phyloP scores from a whole-genome alignment of 1,140 invertebrate species.

The Nilaparvata lugens region DNA sequence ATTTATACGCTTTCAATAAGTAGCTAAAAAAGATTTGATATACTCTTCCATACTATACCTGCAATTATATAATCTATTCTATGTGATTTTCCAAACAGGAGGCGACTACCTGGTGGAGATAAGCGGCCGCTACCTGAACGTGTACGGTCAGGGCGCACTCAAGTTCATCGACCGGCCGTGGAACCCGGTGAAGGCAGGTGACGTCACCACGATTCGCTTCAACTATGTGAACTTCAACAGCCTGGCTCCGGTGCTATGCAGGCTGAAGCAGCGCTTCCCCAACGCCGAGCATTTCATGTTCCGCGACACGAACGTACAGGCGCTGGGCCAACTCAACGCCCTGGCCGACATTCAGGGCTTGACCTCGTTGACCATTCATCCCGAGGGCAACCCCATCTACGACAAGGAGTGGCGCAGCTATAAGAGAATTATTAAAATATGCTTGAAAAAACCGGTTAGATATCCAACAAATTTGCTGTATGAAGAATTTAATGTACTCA shows the following conservation, averaged over 20 bases:
- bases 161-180: constrained; percentile 74
- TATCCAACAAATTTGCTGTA: too few relatives aligned
- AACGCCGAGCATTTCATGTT: constrained; percentile 75
- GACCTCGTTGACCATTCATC: constrained; percentile 61
- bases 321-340: constrained; percentile 79
- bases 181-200: constrained; percentile 61
- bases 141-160: constrained; percentile 80
- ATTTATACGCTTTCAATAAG: not conserved
- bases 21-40: constrained; percentile 10
- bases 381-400: constrained; percentile 76
- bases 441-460: too few relatives aligned
- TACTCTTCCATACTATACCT: too few relatives aligned
- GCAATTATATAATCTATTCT: not conserved
- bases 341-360: constrained; percentile 77
- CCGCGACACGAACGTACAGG: constrained; percentile 78
- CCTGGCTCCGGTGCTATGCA: constrained; percentile 63
- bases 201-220: constrained; percentile 73
- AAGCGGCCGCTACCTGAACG: constrained; percentile 70
- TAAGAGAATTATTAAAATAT: too few relatives aligned
- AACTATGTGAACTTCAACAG: constrained; percentile 86
- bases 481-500: too few relatives aligned
- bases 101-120: constrained; percentile 87
- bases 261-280: constrained; percentile 76
- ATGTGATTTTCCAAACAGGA: constrained; percentile 38
- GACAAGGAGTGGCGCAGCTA: constrained; percentile 73